phyloP scores from a whole-genome alignment of 2,797 vertebrate genomes.

The Pitangus sulphuratus region DNA sequence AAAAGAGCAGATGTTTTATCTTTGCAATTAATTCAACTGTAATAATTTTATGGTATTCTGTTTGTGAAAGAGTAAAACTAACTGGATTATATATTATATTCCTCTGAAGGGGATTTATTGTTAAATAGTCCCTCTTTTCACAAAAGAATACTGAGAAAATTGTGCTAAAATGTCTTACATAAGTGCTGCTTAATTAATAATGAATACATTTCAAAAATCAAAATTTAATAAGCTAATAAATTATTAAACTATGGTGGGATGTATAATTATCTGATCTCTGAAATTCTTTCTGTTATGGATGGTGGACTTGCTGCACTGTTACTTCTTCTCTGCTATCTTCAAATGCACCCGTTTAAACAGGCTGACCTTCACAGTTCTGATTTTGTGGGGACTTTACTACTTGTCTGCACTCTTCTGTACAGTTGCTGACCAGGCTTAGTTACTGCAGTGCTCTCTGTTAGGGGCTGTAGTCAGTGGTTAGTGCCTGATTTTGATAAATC shows the following conservation, averaged over 20 bases:
- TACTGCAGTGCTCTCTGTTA: not conserved
- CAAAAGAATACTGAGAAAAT: not conserved
- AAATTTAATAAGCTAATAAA: slow-evolving; percentile 53
- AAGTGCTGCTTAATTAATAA: slow-evolving; percentile 48
- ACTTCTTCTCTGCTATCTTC: not conserved
- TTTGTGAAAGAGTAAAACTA: not conserved
- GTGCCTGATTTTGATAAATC: not conserved
- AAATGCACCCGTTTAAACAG: not conserved
- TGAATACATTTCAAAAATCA: slow-evolving; percentile 36
- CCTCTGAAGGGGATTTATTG: not conserved
- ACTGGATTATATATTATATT: not conserved
- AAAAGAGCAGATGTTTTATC: not conserved
- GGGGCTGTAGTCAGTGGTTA: not conserved
- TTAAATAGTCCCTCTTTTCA: not conserved
- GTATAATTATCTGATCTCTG: not conserved
- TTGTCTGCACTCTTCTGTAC: not conserved
- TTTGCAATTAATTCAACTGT: not conserved
- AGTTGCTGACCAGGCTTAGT: not conserved
- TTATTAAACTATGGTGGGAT: not conserved
- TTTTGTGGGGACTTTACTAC: not conserved
- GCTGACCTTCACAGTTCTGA: not conserved
- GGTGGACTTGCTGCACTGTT: not conserved
- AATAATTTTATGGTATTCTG: not conserved
- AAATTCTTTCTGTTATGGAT: not conserved
- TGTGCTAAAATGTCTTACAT: not conserved